Percentiles rank a stretch among this genome's conserved stretches.
phyloP scores from a whole-genome alignment of 2,113 vertebrate species.

The Phalacrocorax aristotelis region DNA sequence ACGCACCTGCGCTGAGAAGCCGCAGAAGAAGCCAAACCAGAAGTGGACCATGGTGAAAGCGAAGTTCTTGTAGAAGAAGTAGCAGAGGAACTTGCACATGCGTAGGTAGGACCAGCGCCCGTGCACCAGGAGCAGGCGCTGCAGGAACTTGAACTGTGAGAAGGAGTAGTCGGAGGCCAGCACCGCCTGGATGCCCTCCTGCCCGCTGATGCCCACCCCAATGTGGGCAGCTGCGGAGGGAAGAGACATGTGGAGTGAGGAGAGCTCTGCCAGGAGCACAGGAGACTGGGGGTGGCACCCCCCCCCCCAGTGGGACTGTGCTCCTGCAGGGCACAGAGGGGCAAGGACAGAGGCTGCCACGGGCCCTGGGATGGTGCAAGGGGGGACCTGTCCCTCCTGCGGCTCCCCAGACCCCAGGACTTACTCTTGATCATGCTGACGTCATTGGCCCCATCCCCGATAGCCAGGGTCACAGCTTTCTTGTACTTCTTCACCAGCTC shows the following conservation, averaged over 20 bases:
- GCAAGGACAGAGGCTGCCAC: neutral
- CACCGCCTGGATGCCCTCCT: conserved; percentile 95
- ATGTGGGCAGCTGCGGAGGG: conserved; percentile 85
- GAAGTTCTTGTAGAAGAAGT: conserved; percentile 99
- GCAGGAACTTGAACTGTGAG: conserved; percentile 94
- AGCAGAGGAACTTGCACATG: conserved; percentile 97
- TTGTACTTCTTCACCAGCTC: conserved; percentile 94
- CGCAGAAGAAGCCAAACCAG: conserved; percentile 98
- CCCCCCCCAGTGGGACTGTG: too few species aligned
- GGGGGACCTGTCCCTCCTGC: neutral
- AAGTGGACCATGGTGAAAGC: conserved; percentile 99
- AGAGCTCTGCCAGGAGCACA: neutral
- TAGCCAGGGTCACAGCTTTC: conserved; percentile 91
- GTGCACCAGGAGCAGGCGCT: conserved; percentile 92
- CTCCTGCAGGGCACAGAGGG: neutral
- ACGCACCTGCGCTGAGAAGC: conserved; percentile 91
- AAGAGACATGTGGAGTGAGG: neutral
- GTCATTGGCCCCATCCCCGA: conserved; percentile 92
- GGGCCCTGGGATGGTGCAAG: accelerated
- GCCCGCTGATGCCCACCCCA: conserved; percentile 93
- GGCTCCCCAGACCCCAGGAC: neutral
- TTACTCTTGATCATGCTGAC: conserved; percentile 98
- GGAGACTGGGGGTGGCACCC: neutral
- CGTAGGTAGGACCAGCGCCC: conserved; percentile 97
- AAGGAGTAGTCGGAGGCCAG: conserved; percentile 94